Evolutionary conservation across 2,113 vertebrate genomes (phyloP), one percentile per base, ranked within the genome.

Genomic region (Vimba vimba): DNA sequence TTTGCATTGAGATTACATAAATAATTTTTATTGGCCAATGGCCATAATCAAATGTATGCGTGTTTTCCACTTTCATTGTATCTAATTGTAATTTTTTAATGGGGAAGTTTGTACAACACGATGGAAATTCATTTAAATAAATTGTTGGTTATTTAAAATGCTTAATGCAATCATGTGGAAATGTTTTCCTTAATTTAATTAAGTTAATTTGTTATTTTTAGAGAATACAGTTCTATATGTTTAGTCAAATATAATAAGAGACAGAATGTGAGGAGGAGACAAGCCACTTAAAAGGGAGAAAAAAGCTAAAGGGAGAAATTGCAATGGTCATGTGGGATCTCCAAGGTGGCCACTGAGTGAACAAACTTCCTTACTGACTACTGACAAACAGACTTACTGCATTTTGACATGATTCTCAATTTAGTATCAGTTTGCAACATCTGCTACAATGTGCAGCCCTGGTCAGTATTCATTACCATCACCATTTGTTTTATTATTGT

Each of bases 391-490:
- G 0, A 4, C 73, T 75, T 69, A 10, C 15, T 30, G 30, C 17
- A 69, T 19, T 74, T 73, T 25, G 39, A 47, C 39, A n/a, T 21
- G 43, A 71, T n/a, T 73, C 36, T 47, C 4, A 45, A 13, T 73
- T 43, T 25, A 45, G 69, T 12, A 36, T 45, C 2, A 4, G 69
- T 73, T 15, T 74, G 39, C 33, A 39, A 73, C 47, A 52, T 57
- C 25, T 36, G 52, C 30, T 79, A 2, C 43, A 45, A 66, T 43
- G 8, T 11, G 39, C 7, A 86, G 85, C 86, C 82, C 84, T 84
- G 6, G 57, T 62, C 77, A 79, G 12, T 12, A 79, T 62, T 62
- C 33, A 79, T 62, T 39, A 60, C 21, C 57, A 79, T 43, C 77
- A 43, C 23, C 21, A 25, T 79, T 79, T 62, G 39, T 27, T 66